Conservation (phyloP, 2,888 invertebrate genomes). For the Villa cingulata region DNA sequence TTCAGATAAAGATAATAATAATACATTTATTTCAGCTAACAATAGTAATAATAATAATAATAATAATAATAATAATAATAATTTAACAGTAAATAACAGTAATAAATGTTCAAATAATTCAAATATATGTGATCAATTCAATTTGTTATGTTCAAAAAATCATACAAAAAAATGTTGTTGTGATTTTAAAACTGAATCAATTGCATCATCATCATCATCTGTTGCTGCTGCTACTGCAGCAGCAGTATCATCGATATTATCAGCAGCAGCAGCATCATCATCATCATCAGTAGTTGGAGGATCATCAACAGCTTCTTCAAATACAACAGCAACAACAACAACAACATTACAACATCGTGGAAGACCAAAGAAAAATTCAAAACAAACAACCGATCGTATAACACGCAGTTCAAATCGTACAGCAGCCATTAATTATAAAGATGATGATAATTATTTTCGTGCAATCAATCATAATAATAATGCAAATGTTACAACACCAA, state of each 20-base stretch:
- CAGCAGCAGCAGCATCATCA: not conserved
- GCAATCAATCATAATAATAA: no score
- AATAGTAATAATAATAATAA: no score
- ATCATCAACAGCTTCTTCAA: not conserved
- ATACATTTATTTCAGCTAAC: no score
- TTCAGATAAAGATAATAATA: no score
- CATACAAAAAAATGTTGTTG: not conserved
- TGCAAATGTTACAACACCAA: not conserved
- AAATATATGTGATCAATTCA: no score
- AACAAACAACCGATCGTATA: constrained; percentile 4
- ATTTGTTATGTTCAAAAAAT: not conserved
- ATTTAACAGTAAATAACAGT: not conserved
- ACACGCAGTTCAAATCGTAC: constrained; percentile 7
- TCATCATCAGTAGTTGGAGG: not conserved
- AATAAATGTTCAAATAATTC: not conserved
- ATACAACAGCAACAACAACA: no score
- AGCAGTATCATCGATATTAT: not conserved
- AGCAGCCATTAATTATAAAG: constrained; percentile 3
- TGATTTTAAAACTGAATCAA: not conserved
- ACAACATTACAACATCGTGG: not conserved
- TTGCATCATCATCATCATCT: no score
- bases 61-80: no score
- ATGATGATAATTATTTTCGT: constrained; percentile 3
- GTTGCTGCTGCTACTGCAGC: not conserved
- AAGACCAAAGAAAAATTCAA: not conserved